Evolutionary conservation across 2,888 invertebrate species (phyloP), one percentile per base, ranked within the genome.

Genomic region (Tipula unca): DNA sequence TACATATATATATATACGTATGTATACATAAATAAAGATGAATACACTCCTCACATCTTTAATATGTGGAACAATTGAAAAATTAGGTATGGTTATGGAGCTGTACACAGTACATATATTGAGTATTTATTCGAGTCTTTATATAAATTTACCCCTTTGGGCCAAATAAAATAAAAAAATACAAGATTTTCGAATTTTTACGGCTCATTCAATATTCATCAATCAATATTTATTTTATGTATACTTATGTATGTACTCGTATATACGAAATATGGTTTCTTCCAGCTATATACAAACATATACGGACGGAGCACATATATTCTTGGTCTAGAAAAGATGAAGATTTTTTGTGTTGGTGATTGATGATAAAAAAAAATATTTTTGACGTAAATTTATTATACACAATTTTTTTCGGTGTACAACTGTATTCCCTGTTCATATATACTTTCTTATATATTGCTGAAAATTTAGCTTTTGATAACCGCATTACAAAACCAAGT

Each of bases 201-300:
- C 69, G 69, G 69, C 69, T 69, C 69, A 69, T 69, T 69, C 69
- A 69, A 69, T 69, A 69, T 69, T 69, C 69, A 69, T 69, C 69
- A 69, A 69, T 69, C 69, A 69, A 69, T 69, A 69, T 69, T 69
- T 69, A 69, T 69, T 69, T 69, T 69, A 17, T 17, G 17, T 48
- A 8, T 17, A 48, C 48, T 17, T 17, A 17, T 69, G 13, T 17
- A 48, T 48, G 17, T 17, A 48, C 48, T 17, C 48, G 48, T 48
- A 69, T 69, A 20, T 69, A 69, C 25, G 25, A 69, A 69, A 69
- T 20, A 25, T 69, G 10, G 69, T 69, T 25, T 69, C 69, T 69
- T 69, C 25, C 69, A 69, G 69, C 69, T 20, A 25, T 3, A 25
- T 25, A 25, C 69, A 69, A 25, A 25, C 8, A 54, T 25, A 20